These are phyloP conservation scores for Eriocheir sinensis DNA, from an alignment of 1,140 invertebrate genomes.

Conservation along the genomic window DNA sequence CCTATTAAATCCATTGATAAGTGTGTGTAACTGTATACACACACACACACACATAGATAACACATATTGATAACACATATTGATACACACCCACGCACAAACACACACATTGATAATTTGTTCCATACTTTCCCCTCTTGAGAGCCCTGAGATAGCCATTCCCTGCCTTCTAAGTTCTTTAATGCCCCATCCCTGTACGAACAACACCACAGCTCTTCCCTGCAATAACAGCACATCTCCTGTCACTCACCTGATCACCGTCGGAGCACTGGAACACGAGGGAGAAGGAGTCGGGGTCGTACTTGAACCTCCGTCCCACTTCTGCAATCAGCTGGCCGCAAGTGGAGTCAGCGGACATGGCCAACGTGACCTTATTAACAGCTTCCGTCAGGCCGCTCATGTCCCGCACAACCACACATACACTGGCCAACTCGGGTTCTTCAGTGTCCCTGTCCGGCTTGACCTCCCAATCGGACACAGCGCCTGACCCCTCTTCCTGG, in stretches of 20 bases:
- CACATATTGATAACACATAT: too few relatives aligned
- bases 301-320: conserved; percentile 83
- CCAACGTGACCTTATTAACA: conserved; percentile 82
- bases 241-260: conserved; percentile 78
- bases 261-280: conserved; percentile 81
- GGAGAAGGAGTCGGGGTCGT: conserved; percentile 84
- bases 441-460: conserved; percentile 27
- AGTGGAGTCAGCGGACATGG: conserved; percentile 83
- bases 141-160: too few relatives aligned
- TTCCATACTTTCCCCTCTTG: too few relatives aligned
- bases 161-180: too few relatives aligned
- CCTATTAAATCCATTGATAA: too few relatives aligned
- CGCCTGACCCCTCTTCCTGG: neutral
- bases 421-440: conserved; percentile 64
- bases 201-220: too few relatives aligned
- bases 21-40: too few relatives aligned
- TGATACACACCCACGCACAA: too few relatives aligned
- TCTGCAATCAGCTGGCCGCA: conserved; percentile 83
- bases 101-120: too few relatives aligned
- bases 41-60: too few relatives aligned
- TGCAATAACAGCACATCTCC: neutral
- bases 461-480: neutral
- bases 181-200: too few relatives aligned
- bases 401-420: conserved; percentile 84
- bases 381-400: conserved; percentile 82